phyloP scores from a whole-genome alignment of 2,797 vertebrate genomes.

The Ptychadena robeensis region DNA sequence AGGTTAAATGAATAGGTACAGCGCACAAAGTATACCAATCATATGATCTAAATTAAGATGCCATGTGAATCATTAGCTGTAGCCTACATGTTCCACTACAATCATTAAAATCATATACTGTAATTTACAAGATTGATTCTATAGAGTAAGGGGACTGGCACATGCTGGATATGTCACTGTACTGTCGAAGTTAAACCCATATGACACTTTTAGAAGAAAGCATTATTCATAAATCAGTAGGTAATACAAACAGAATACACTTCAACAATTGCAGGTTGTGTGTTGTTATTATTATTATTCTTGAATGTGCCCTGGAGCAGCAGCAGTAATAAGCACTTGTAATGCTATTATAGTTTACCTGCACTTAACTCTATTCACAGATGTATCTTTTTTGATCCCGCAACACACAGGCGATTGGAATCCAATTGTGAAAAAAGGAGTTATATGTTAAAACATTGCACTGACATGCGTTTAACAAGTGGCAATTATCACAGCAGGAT shows the following conservation, averaged over 20 bases:
- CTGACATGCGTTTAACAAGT: neutral
- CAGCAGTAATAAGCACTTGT: conserved; percentile 22
- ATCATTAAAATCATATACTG: neutral
- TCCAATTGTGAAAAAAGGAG: conserved; percentile 29
- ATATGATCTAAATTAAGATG: neutral
- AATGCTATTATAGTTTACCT: conserved; percentile 2
- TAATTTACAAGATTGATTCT: conserved; percentile 23
- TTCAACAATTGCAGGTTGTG: conserved; percentile 21
- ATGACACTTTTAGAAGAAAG: neutral
- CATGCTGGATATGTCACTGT: conserved; percentile 6
- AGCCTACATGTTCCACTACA: conserved; percentile 10
- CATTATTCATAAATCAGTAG: conserved; percentile 24
- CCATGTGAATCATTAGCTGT: neutral
- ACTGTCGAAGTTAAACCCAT: conserved; percentile 3
- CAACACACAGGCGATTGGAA: neutral
- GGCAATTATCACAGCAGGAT: conserved; percentile 27
- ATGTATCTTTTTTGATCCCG: conserved; percentile 2
- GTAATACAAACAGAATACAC: conserved; percentile 5
- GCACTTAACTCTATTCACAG: conserved; percentile 13
- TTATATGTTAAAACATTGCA: conserved; percentile 15
- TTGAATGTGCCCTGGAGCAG: conserved; percentile 11
- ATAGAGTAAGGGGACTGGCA: neutral
- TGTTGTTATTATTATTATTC: conserved; percentile 21
- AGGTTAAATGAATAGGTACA: neutral
- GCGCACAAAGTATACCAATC: neutral